A percentile compares a stretch with the other conserved stretches of the same genome.
Evolutionary conservation across 2,888 invertebrate genomes (phyloP).

Genomic region (Hemithea aestivaria): DNA sequence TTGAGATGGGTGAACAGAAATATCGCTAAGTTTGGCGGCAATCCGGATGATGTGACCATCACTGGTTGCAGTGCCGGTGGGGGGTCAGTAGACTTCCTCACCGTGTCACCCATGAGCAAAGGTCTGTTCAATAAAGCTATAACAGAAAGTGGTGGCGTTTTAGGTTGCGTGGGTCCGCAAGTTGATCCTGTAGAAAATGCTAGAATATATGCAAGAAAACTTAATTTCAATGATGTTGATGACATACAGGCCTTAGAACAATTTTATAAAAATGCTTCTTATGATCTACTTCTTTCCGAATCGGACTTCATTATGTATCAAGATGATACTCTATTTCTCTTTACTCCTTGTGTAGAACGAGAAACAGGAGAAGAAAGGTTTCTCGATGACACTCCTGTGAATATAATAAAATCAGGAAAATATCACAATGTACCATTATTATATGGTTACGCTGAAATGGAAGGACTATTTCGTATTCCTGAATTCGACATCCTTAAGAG

Average conservation of each 20-base stretch:
- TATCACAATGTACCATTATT: conserved; percentile 42
- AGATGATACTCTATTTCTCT: conserved; percentile 23
- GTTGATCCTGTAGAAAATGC: conserved; percentile 46
- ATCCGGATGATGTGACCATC: conserved; percentile 53
- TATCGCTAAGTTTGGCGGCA: conserved; percentile 52
- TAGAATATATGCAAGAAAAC: conserved; percentile 36
- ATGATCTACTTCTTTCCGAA: conserved; percentile 35
- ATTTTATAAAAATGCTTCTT: conserved; percentile 43
- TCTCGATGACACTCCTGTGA: conserved; percentile 38
- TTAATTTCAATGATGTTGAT: conserved; percentile 38
- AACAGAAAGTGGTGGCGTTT: conserved; percentile 44
- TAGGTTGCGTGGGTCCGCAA: conserved; percentile 43
- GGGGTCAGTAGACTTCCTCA: conserved; percentile 44
- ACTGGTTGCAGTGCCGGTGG: conserved; percentile 52
- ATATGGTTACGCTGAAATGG: conserved; percentile 50
- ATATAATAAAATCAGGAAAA: conserved; percentile 35
- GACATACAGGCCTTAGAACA: conserved; percentile 42
- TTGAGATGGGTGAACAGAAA: conserved; percentile 50
- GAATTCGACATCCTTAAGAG: conserved; percentile 37
- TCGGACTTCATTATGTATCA: conserved; percentile 12
- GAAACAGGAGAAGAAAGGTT: conserved; percentile 30
- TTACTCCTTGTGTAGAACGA: conserved; percentile 34
- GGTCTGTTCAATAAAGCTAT: conserved; percentile 52
- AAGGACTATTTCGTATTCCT: conserved; percentile 38
- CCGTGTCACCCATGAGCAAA: conserved; percentile 41